These are phyloP conservation scores for Sinocyclocheilus anshuiensis DNA, from an alignment of 2,113 vertebrate genomes.

Conservation along the genomic window DNA sequence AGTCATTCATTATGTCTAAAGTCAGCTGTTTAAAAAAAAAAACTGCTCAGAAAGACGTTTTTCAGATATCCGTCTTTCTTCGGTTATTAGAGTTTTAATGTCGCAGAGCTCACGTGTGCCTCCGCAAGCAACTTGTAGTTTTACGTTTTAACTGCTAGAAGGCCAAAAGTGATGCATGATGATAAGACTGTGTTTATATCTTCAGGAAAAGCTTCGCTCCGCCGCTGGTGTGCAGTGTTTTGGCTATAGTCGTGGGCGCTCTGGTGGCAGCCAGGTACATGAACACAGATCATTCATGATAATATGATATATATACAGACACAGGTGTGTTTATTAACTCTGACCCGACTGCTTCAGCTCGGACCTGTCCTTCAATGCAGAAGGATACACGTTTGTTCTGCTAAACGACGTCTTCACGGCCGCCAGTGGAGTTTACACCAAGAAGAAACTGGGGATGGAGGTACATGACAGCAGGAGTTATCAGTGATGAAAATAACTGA, in stretches of 20 bases:
- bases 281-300: not conserved
- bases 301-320: no score
- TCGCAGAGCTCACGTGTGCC: no score
- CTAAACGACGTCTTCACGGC: conserved; percentile 92
- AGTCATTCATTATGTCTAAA: no score
- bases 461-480: conserved; percentile 64
- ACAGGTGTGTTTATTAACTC: not conserved
- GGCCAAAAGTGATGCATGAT: not conserved
- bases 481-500: not conserved
- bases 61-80: not conserved
- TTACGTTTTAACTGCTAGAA: no score
- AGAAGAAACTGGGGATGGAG: conserved; percentile 87
- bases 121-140: no score
- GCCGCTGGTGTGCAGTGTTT: conserved; percentile 78
- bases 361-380: conserved; percentile 87
- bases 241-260: conserved; percentile 84
- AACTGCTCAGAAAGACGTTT: not conserved
- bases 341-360: conserved; percentile 73
- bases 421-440: conserved; percentile 87
- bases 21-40: no score
- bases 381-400: conserved; percentile 84
- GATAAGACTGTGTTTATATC: not conserved
- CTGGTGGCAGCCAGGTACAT: conserved; percentile 88
- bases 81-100: not conserved
- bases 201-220: conserved; percentile 83